Conservation (phyloP, 2,797 vertebrate genomes). For the Rhinophrynus dorsalis region DNA sequence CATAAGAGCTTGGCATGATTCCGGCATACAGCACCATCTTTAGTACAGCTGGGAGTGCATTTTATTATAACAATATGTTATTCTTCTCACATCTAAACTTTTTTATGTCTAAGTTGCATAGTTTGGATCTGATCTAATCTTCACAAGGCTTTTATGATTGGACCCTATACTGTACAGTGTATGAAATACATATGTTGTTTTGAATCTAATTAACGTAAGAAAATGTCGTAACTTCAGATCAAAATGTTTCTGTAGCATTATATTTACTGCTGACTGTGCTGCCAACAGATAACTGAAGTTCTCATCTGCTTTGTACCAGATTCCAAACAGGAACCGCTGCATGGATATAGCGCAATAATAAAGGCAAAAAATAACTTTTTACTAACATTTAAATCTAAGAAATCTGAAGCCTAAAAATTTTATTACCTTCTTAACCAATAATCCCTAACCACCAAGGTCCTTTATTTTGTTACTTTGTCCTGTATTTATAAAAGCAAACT, state of each 20-base stretch:
- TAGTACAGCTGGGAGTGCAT: not conserved
- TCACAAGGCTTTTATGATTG: not conserved
- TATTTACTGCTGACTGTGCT: not conserved
- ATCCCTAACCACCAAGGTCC: too few species aligned
- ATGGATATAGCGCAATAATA: too few species aligned
- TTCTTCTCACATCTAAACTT: not conserved
- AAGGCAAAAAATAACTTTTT: too few species aligned
- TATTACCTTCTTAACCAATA: too few species aligned
- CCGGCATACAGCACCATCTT: too few species aligned
- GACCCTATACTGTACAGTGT: not conserved
- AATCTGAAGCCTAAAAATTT: too few species aligned
- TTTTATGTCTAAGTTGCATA: not conserved
- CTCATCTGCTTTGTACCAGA: not conserved
- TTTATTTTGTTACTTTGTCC: too few species aligned
- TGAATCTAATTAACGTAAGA: not conserved
- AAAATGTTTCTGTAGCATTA: not conserved
- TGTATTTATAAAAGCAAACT: too few species aligned
- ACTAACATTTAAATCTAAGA: too few species aligned
- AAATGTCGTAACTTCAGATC: not conserved
- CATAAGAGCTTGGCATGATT: too few species aligned
- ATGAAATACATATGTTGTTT: not conserved
- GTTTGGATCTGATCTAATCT: not conserved
- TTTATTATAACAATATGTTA: slow-evolving; percentile 9
- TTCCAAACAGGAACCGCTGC: not conserved
- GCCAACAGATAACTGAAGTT: not conserved